Evolutionary conservation across 2,113 vertebrate genomes (phyloP).

Genomic region (Brachypodius melanocephalos): DNA sequence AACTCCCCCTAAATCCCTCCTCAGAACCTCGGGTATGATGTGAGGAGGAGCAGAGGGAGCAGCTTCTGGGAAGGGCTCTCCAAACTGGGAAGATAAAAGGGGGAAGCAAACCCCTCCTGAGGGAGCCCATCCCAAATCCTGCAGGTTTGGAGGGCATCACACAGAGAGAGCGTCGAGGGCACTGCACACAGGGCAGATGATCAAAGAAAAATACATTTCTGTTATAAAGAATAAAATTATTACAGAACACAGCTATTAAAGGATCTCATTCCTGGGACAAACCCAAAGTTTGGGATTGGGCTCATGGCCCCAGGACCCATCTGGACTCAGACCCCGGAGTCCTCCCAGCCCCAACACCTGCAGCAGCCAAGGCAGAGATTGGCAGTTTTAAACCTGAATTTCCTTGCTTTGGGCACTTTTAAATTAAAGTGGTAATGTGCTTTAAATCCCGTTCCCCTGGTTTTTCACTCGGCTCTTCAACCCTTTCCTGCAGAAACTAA

Average conservation of each 20-base stretch:
- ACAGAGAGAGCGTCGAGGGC: background rate
- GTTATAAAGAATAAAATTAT: background rate
- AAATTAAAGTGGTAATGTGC: slow-evolving; percentile 61
- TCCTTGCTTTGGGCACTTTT: slow-evolving; percentile 65
- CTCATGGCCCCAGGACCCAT: background rate
- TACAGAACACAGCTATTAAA: background rate
- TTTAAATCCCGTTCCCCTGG: slow-evolving; percentile 61
- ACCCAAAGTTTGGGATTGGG: background rate
- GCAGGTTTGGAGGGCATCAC: rapidly evolving
- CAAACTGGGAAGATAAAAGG: rapidly evolving
- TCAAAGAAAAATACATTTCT: background rate
- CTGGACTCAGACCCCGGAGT: background rate
- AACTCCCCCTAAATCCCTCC: background rate
- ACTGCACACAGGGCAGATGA: background rate
- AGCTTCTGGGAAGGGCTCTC: background rate
- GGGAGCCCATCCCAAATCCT: background rate
- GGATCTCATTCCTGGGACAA: background rate
- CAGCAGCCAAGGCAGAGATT: background rate
- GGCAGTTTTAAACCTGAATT: slow-evolving; percentile 57
- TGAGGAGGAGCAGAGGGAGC: background rate
- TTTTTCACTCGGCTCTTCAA: slow-evolving; percentile 47
- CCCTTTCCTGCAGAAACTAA: slow-evolving; percentile 53
- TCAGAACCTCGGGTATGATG: rapidly evolving
- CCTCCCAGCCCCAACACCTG: slow-evolving; percentile 20
- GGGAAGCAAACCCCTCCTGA: background rate